A percentile compares a stretch with the other conserved stretches of the same genome.
Evolutionary conservation across 2,113 vertebrate species (phyloP).

Genomic region (Recurvirostra avosetta): DNA sequence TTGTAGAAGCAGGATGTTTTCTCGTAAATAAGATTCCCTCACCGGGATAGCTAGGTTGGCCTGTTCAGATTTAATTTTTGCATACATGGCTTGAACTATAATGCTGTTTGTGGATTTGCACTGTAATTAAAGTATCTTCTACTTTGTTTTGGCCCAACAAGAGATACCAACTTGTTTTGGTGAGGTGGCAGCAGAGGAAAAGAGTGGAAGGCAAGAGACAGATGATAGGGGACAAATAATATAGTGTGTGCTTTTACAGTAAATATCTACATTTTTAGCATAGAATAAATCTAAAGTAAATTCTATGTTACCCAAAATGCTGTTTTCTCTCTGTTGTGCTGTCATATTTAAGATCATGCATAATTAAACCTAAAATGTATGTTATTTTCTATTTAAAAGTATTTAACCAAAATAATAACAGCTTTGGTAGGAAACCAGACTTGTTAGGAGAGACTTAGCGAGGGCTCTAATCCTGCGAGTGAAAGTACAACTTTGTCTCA

Average conservation of each 20-base stretch:
- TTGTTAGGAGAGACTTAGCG: neutral
- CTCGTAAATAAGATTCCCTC: neutral
- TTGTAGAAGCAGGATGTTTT: neutral
- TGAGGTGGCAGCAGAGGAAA: neutral
- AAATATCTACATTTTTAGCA: neutral
- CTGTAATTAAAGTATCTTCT: neutral
- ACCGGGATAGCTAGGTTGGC: neutral
- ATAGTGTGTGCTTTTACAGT: neutral
- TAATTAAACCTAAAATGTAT: neutral
- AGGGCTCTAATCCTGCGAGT: neutral
- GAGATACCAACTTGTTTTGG: neutral
- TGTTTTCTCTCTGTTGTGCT: neutral
- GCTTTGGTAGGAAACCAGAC: neutral
- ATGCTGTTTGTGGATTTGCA: neutral
- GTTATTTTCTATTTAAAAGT: conserved; percentile 25
- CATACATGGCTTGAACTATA: neutral
- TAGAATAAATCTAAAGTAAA: neutral
- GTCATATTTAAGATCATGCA: neutral
- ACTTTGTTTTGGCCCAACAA: neutral
- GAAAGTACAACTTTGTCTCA: neutral
- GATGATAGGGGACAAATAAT: neutral
- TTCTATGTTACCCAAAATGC: neutral
- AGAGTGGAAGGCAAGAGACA: neutral
- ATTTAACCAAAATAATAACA: neutral
- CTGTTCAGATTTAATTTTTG: conserved; percentile 2